Evolutionary conservation across 2,113 vertebrate species (phyloP).

Genomic region (Cervus canadensis): DNA sequence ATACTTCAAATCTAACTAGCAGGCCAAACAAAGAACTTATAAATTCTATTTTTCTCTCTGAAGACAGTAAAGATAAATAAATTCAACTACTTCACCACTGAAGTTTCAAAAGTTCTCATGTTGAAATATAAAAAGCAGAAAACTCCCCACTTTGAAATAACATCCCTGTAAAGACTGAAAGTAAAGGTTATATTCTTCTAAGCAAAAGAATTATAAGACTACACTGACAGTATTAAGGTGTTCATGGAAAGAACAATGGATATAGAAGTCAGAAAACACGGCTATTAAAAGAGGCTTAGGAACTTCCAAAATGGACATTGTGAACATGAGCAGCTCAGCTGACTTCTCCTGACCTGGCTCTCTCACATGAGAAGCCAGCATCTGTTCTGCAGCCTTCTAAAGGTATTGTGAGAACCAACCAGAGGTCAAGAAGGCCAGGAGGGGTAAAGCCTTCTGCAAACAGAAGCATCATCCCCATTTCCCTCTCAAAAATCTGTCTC

Average conservation of each 20-base stretch:
- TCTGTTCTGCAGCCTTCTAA: not conserved
- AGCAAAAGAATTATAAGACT: not conserved
- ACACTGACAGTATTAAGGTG: not conserved
- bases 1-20: not conserved
- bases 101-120: not conserved
- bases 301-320: not conserved
- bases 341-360: not conserved
- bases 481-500: not conserved
- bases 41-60: not conserved
- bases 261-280: not conserved
- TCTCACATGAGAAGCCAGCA: not conserved
- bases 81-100: not conserved
- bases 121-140: not conserved
- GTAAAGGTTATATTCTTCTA: not conserved
- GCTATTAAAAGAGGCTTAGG: not conserved
- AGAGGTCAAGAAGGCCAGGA: not conserved
- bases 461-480: not conserved
- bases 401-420: not conserved
- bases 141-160: not conserved
- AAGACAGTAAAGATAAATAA: conserved; percentile 37
- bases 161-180: not conserved
- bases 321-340: not conserved
- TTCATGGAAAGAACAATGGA: not conserved
- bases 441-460: not conserved
- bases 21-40: not conserved